Base-by-base conservation (phyloP, 2,113 vertebrate genomes). In the Myodes glareolus region DNA sequence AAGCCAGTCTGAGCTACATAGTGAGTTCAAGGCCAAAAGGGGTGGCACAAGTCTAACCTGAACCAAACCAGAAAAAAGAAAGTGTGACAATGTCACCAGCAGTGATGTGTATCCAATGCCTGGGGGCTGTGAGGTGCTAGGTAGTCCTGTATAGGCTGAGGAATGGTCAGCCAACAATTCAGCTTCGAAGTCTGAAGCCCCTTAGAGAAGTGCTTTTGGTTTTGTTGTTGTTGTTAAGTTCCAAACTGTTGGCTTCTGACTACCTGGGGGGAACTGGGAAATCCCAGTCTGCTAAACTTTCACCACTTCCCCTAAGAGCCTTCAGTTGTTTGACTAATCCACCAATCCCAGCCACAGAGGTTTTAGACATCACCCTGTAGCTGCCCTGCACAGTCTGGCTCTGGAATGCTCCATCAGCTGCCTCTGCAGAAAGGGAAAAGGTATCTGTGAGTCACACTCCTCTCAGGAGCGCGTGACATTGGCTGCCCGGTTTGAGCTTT, bases 341-440 rank as follows among this genome's bases (percentile, higher is more conserved):
- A 31, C 16, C 7, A 12, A 70, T 73, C 47, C n/a, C 77, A 13
- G 75, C 42, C 55, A 29, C 27, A 42, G 36, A 93, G 76, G 58
- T 58, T 81, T 68, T 65, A 91, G 95, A 52, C 81, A n/a, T 27
- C 12, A 29, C 50, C 36, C 21, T 23, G 1, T 31, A 3, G 61
- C 31, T 72, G 80, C 78, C 87, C 27, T 3, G n/a, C 52, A 58
- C 27, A 68, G 50, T 11, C 21, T 3, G 39, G 19, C 87, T 86
- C 11, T 16, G 70, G 88, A 65, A 52, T 65, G 75, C 2, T 0
- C 16, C 72, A 25, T 80, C 87, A 87, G 94, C 89, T 96, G 89
- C 77, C 17, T 96, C 80, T 58, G 73, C 61, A 39, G 39, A 93
- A 93, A 39, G 72, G 33, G 77, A 80, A 77, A 70, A 88, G 52